Evolutionary conservation across 1,140 invertebrate genomes (phyloP).

Genomic region (Anastrepha obliqua): DNA sequence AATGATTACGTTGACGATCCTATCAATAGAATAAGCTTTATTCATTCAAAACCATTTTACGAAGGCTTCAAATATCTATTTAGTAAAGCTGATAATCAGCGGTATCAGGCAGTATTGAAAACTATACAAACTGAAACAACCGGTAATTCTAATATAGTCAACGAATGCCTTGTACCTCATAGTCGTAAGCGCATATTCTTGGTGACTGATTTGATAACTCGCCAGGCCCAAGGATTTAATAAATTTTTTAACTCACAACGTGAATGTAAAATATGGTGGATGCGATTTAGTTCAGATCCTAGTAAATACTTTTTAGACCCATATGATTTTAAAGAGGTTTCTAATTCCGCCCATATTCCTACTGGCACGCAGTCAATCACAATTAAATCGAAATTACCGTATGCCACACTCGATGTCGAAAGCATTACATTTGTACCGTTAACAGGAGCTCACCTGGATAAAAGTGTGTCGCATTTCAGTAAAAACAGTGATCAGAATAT

Average conservation of each 20-base stretch:
- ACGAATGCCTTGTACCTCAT: neutral
- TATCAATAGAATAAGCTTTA: neutral
- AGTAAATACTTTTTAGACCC: slow-evolving; percentile 77
- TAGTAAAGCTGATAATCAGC: neutral
- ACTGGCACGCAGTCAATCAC: slow-evolving; percentile 64
- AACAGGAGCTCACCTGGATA: neutral
- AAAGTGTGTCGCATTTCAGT: slow-evolving; percentile 27
- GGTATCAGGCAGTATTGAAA: neutral
- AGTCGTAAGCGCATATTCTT: slow-evolving; percentile 37
- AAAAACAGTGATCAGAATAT: slow-evolving; percentile 14
- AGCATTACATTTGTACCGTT: slow-evolving; percentile 62
- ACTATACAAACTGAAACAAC: neutral
- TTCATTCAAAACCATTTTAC: slow-evolving; percentile 20
- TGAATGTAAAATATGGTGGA: slow-evolving; percentile 88
- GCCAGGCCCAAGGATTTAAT: slow-evolving; percentile 62
- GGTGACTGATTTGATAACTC: slow-evolving; percentile 65
- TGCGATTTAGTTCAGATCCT: slow-evolving; percentile 81
- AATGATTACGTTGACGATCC: neutral
- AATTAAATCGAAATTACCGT: slow-evolving; percentile 62
- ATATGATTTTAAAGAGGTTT: slow-evolving; percentile 76
- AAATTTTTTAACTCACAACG: slow-evolving; percentile 79
- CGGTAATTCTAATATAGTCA: neutral
- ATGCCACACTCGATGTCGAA: slow-evolving; percentile 61
- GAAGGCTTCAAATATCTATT: neutral
- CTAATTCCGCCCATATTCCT: slow-evolving; percentile 56